Evolutionary conservation across 1,140 invertebrate species (phyloP), one percentile per base, ranked within the genome.

Genomic region (Neomicropteryx cornuta): DNA sequence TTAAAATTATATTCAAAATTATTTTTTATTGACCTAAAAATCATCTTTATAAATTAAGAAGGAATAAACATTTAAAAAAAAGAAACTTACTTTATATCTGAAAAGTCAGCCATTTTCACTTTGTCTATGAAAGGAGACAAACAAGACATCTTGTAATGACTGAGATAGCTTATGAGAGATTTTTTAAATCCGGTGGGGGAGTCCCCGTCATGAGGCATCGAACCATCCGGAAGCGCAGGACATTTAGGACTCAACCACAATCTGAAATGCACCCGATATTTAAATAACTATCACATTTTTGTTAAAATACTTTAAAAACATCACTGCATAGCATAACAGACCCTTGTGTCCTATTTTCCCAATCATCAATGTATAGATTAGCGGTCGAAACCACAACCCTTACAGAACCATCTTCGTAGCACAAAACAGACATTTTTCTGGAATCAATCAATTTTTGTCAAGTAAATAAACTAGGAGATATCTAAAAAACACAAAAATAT

Each of bases 281-380:
- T 32, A 36, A 36, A 22, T 5, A 36, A 22, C 11, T 21, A 8
- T 16, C 23, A 27, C 8, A 27, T 27, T 27, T 8, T 8, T 13
- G 8, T 13, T 27, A 13, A 40, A 40, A 48, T 16, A 47, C 39
- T 8, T 13, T 27, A 13, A 13, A 27, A 27, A 27, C 8, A 27
- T 27, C 23, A 8, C 8, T 8, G 23, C 8, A 13, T 8, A 27
- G 8, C 8, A 27, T 27, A 13, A 13, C 23, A 27, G 23, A 87
- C 83, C 89, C 90, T 68, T 97, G 93, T 10, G 90, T 93, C 56
- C 90, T 79, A 57, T 95, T 87, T 48, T 84, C 73, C 93, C 93
- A 97, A 66, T 98, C 93, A 39, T 82, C 77, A 20, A 78, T 68
- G 46, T 94, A 84, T 2, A 97, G 63, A 70, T 98, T 98, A 0